phyloP scores from a whole-genome alignment of 2,888 invertebrate species.

The Parnassius glacialis region DNA sequence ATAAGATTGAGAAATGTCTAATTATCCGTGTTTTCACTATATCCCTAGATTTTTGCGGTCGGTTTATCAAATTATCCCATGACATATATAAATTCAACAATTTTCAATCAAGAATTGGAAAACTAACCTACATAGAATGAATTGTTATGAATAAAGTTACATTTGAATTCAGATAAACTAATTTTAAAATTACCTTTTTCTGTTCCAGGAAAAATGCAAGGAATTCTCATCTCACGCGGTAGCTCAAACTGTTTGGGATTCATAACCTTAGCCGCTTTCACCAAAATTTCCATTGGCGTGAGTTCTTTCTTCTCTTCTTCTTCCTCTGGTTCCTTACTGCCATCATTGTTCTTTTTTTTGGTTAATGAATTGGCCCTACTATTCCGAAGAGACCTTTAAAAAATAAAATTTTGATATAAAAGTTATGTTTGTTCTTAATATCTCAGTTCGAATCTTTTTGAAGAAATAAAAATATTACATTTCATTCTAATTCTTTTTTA shows the following conservation, averaged over 20 bases:
- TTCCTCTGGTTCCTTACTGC: constrained; percentile 37
- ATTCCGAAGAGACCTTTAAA: constrained; percentile 50
- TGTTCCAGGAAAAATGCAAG: constrained; percentile 90
- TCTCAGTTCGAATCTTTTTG: too few species aligned
- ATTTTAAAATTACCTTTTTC: constrained; percentile 82
- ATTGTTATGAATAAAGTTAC: too few species aligned
- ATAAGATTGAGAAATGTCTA: too few species aligned
- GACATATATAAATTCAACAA: too few species aligned
- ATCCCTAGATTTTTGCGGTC: too few species aligned
- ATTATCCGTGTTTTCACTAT: too few species aligned
- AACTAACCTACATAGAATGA: too few species aligned
- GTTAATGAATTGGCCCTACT: constrained; percentile 55
- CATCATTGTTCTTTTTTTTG: constrained; percentile 56
- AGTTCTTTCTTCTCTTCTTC: constrained; percentile 48
- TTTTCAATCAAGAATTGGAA: too few species aligned
- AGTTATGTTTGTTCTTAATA: background rate
- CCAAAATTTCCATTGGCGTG: constrained; percentile 88
- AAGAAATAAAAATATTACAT: too few species aligned
- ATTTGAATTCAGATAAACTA: too few species aligned
- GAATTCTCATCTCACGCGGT: constrained; percentile 89
- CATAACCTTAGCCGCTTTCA: constrained; percentile 89
- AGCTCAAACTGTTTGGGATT: constrained; percentile 96
- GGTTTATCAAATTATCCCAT: too few species aligned
- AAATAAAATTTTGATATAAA: background rate
- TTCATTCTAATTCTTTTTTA: too few species aligned